These are phyloP conservation scores for Sebastes minor DNA, from an alignment of 2,797 vertebrate genomes.

Conservation along the genomic window DNA sequence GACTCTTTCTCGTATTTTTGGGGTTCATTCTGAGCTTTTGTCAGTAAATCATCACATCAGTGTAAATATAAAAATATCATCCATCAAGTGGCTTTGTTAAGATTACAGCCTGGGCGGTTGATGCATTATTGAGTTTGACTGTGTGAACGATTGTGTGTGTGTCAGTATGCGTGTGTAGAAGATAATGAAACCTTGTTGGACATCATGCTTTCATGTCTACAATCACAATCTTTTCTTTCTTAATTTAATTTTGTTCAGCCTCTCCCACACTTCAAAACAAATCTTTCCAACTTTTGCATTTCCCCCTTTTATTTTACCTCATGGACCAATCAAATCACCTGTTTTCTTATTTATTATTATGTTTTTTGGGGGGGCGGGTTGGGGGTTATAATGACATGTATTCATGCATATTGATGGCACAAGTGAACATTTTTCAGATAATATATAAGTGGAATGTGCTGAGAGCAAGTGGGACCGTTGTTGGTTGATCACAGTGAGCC, in stretches of 20 bases:
- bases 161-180: background rate
- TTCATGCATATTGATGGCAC: constrained; percentile 60
- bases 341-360: constrained; percentile 81
- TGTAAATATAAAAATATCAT: constrained; percentile 69
- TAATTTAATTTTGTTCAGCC: constrained; percentile 12
- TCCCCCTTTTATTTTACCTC: constrained; percentile 65
- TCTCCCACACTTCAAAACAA: background rate
- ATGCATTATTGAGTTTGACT: constrained; percentile 17
- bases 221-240: constrained; percentile 28
- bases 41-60: constrained; percentile 41
- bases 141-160: constrained; percentile 9
- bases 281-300: constrained; percentile 31
- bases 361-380: constrained; percentile 28
- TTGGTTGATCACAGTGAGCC: constrained; percentile 46
- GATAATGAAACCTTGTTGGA: constrained; percentile 21
- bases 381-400: constrained; percentile 31
- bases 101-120: constrained; percentile 18
- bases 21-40: constrained; percentile 20
- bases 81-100: constrained; percentile 62
- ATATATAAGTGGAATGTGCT: constrained; percentile 77
- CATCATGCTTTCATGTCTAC: constrained; percentile 42
- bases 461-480: constrained; percentile 43
- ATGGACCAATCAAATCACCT: constrained; percentile 79
- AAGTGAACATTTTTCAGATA: constrained; percentile 66
- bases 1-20: constrained; percentile 10